Conservation (phyloP, 2,797 vertebrate species). For the Momotus momota region DNA sequence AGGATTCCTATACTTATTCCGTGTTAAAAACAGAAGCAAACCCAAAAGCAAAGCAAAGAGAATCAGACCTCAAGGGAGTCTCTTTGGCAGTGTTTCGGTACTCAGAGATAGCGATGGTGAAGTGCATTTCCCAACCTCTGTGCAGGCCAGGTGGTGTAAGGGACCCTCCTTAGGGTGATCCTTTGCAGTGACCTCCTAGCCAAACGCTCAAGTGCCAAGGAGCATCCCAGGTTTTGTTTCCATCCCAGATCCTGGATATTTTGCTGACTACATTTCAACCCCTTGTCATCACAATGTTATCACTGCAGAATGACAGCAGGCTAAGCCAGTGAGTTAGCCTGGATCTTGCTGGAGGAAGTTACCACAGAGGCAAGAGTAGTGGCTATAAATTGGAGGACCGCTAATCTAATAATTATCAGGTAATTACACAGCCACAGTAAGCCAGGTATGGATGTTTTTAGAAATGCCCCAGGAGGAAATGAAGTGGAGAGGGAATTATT, state of each 20-base stretch:
- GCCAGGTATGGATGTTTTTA: not conserved
- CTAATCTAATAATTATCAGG: not conserved
- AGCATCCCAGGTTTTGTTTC: not conserved
- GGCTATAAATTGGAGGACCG: not conserved
- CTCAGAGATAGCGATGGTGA: not conserved
- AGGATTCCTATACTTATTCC: not conserved
- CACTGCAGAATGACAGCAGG: not conserved
- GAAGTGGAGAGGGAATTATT: not conserved
- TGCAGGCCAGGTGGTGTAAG: not conserved
- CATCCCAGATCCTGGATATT: not conserved
- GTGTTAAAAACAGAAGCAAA: not conserved
- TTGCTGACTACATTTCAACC: not conserved
- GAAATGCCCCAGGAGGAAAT: not conserved
- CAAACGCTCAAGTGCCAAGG: not conserved
- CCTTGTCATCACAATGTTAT: not conserved
- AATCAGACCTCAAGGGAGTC: not conserved
- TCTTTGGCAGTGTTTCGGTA: rapidly evolving
- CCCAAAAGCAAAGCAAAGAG: not conserved
- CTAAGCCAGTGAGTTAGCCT: not conserved
- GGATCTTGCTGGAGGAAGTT: not conserved
- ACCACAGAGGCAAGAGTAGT: not conserved
- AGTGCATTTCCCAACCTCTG: not conserved
- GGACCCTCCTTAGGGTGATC: rapidly evolving
- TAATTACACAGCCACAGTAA: not conserved
- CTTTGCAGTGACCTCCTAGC: not conserved